These are phyloP conservation scores for Netelia inedita DNA, from an alignment of 2,888 invertebrate species.

Conservation along the genomic window DNA sequence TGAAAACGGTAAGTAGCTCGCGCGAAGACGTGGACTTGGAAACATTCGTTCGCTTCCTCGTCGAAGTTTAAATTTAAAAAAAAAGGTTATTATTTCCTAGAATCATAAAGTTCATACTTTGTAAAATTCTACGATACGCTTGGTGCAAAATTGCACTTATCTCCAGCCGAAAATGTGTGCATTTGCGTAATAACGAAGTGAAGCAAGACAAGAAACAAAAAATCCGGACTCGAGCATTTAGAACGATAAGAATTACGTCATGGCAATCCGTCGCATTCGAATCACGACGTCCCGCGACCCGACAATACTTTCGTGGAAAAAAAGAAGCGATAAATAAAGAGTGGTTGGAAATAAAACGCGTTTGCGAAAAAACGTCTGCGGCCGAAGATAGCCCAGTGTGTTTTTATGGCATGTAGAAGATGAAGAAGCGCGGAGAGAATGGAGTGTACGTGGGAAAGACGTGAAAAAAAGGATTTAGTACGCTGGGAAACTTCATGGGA, in stretches of 20 bases:
- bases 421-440: neutral
- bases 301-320: neutral
- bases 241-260: neutral
- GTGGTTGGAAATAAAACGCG: slow-evolving; percentile 30
- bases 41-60: too few species aligned
- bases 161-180: too few species aligned
- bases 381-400: neutral
- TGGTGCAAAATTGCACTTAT: too few species aligned
- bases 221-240: neutral
- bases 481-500: slow-evolving; percentile 42
- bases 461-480: slow-evolving; percentile 3
- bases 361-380: neutral
- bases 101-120: too few species aligned
- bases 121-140: too few species aligned
- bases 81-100: too few species aligned
- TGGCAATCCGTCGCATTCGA: slow-evolving; percentile 30
- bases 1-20: too few species aligned
- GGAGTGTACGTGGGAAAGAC: neutral
- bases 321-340: slow-evolving; percentile 45
- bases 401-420: slow-evolving; percentile 27
- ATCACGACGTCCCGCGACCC: slow-evolving; percentile 34
- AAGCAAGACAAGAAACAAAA: too few species aligned
- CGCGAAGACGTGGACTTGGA: too few species aligned
- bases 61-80: too few species aligned
- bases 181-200: too few species aligned